Conservation (phyloP, 2,888 invertebrate species). For the Noctua janthe region DNA sequence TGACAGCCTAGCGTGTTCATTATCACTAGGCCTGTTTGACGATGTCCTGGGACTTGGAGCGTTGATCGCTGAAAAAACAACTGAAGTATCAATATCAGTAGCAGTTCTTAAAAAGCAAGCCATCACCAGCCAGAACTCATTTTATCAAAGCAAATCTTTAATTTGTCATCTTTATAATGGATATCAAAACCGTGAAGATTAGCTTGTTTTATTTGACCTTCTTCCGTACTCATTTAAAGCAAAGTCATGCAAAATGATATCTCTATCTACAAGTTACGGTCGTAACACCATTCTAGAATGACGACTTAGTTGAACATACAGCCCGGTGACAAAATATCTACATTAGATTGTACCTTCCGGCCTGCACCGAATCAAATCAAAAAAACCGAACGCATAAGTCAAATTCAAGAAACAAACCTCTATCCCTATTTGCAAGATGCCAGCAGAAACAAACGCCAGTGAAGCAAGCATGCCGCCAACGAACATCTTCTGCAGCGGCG, state of each 20-base stretch:
- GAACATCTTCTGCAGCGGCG: constrained; percentile 94
- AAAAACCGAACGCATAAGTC: not conserved
- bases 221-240: not conserved
- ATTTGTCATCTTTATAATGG: too few species aligned
- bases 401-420: constrained; percentile 73
- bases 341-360: not conserved
- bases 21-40: constrained; percentile 90
- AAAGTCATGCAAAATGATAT: not conserved
- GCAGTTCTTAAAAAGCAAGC: not conserved
- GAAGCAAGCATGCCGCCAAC: constrained; percentile 90
- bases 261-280: not conserved
- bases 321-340: not conserved
- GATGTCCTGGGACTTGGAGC: constrained; percentile 82
- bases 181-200: too few species aligned
- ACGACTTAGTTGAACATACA: not conserved
- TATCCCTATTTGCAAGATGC: constrained; percentile 91
- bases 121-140: not conserved
- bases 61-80: constrained; percentile 80
- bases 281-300: too few species aligned
- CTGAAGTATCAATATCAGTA: not conserved
- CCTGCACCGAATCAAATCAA: not conserved
- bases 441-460: constrained; percentile 91
- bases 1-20: constrained; percentile 92
- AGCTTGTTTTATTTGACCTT: not conserved
- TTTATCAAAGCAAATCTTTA: not conserved